phyloP scores from a whole-genome alignment of 2,888 invertebrate species.

The Isoperla grammatica region DNA sequence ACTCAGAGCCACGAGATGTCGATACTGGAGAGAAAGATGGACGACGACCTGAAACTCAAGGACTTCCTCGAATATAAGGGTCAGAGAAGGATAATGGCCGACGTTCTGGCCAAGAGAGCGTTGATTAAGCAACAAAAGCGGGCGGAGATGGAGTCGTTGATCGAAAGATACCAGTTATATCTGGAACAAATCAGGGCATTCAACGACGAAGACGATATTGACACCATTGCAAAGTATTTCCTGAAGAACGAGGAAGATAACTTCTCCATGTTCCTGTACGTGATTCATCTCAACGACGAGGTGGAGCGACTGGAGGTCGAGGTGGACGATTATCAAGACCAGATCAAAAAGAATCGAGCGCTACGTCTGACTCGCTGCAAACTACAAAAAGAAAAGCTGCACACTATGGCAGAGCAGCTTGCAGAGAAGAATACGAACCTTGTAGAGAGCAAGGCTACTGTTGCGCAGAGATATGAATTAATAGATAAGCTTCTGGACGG shows the following conservation, averaged over 20 bases:
- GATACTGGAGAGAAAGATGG: constrained; percentile 43
- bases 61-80: constrained; percentile 44
- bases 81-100: constrained; percentile 37
- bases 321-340: no score
- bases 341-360: no score
- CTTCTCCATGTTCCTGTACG: constrained; percentile 45
- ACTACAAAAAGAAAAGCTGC: no score
- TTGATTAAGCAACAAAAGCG: no score
- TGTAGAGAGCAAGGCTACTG: no score
- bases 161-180: constrained; percentile 31
- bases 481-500: no score
- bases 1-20: constrained; percentile 44
- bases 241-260: constrained; percentile 43
- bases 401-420: no score
- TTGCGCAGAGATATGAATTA: no score
- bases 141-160: no score
- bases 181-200: constrained; percentile 40
- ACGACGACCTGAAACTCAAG: constrained; percentile 42
- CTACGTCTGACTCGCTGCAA: no score
- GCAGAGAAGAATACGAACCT: no score
- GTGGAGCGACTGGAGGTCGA: constrained; percentile 11
- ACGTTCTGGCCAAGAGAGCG: constrained; percentile 13
- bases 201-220: constrained; percentile 40
- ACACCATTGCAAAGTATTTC: constrained; percentile 40
- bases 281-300: constrained; percentile 44